Percentiles rank a stretch among this genome's conserved stretches.
Evolutionary conservation across 2,888 invertebrate genomes (phyloP).

Genomic region (Chrysotoxum bicinctum): DNA sequence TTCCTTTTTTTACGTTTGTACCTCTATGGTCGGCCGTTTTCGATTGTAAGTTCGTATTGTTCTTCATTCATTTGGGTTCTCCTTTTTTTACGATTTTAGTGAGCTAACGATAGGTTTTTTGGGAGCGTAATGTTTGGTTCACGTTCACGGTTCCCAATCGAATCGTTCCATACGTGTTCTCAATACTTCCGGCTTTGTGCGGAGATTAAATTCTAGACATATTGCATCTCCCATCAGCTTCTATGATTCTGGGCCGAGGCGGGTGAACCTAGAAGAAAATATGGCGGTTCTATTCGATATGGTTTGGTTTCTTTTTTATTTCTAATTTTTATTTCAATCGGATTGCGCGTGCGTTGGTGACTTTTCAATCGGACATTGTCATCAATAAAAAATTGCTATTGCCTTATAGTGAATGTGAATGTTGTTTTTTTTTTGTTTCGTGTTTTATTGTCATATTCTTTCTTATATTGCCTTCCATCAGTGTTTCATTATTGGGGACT

Average conservation of each 20-base stretch:
- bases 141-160: slow-evolving; percentile 69
- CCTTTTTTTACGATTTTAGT: slow-evolving; percentile 41
- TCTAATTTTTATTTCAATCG: slow-evolving; percentile 46
- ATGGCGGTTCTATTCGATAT: slow-evolving; percentile 66
- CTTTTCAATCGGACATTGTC: slow-evolving; percentile 72
- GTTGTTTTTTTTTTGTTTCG: slow-evolving; percentile 15
- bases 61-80: slow-evolving; percentile 41
- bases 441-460: neutral
- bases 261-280: slow-evolving; percentile 26
- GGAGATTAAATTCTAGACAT: slow-evolving; percentile 70
- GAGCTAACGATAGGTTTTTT: slow-evolving; percentile 27
- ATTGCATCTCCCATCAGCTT: slow-evolving; percentile 41
- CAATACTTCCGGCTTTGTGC: slow-evolving; percentile 73
- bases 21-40: slow-evolving; percentile 27
- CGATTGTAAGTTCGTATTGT: slow-evolving; percentile 53
- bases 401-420: neutral
- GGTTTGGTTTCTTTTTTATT: slow-evolving; percentile 31
- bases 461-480: slow-evolving; percentile 32
- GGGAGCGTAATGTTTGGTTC: slow-evolving; percentile 61
- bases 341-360: slow-evolving; percentile 72
- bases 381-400: slow-evolving; percentile 63
- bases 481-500: slow-evolving; percentile 40
- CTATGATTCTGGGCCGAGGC: slow-evolving; percentile 2
- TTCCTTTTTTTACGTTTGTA: neutral
- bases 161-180: slow-evolving; percentile 48